Base-by-base conservation (phyloP, 2,888 invertebrate species). In the Apocheima hispidaria region DNA sequence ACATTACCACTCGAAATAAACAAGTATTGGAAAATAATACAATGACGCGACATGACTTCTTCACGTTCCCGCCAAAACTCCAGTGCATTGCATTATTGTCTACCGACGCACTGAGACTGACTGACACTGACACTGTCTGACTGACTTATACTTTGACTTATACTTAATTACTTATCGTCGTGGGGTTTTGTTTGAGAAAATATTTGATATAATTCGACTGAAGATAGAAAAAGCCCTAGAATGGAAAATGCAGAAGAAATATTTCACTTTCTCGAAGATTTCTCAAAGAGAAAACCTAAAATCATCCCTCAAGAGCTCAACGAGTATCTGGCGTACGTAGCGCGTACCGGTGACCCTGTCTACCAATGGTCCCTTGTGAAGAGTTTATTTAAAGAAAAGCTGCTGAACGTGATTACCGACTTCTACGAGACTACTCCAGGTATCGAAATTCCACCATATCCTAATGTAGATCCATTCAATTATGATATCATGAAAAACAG, bases 271-370 rank as follows among this genome's bases (percentile, higher is more conserved):
- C 91, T 97, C 62, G 97, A 97, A 85, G 96, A 97, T 79, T 97
- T 97, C 83, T 95, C 96, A 41, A 97, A 97, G 87, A 94, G 95
- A 85, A 95, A 85, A 75, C 85, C 90, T 65, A 96, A 96, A 84
- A 96, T 96, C 76, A 97, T 98, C 76, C 98, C 98, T 18, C 95
- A 96, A 66, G 96, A 97, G 81, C 93, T 99, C 63, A 98, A 98
- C 78, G 97, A 98, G 63, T 98, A 98, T 84, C 93, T 99, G 71
- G 94, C 94, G 57, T 96, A 96, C 92, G 97, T 99, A 71, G 98
- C 98, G 4, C 97, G 97, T 88, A 98, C 98, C 78, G 98, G 99
- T 68, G 98, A 98, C 90, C 97, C 98, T 35, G 95, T 98, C 69
- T 98, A 97, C 84, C 97, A 98, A 79, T 99, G 98, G 98, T 93